Evolutionary conservation across 2,797 vertebrate species (phyloP).

Genomic region (Manis pentadactyla): DNA sequence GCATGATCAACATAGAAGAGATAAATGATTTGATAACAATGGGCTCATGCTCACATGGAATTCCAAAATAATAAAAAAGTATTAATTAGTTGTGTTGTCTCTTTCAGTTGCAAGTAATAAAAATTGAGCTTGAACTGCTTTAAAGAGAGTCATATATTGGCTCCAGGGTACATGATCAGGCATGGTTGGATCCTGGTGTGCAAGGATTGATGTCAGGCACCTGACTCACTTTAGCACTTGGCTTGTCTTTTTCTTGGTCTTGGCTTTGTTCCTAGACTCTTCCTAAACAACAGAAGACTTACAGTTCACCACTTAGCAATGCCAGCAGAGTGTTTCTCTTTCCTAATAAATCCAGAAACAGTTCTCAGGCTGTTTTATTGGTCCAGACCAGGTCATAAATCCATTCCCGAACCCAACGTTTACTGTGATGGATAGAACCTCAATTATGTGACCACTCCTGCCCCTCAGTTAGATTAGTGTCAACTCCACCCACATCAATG

Average conservation of each 20-base stretch:
- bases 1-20: background rate
- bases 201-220: background rate
- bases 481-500: rapidly evolving
- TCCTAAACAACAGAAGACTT: background rate
- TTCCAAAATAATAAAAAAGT: background rate
- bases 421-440: background rate
- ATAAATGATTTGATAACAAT: background rate
- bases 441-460: background rate
- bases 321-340: background rate
- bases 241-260: background rate
- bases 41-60: background rate
- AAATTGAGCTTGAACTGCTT: background rate
- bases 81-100: background rate
- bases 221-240: background rate
- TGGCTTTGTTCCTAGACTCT: background rate
- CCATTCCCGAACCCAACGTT: background rate
- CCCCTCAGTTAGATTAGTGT: background rate
- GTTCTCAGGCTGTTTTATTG: background rate
- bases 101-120: background rate
- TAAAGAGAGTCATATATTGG: background rate
- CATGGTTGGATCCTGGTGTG: background rate
- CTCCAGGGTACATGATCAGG: background rate
- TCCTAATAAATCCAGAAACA: background rate
- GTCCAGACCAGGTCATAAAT: background rate
- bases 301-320: background rate